Percentiles rank a stretch among this genome's conserved stretches.
phyloP scores from a whole-genome alignment of 2,797 vertebrate species.

The Pangasius djambal region DNA sequence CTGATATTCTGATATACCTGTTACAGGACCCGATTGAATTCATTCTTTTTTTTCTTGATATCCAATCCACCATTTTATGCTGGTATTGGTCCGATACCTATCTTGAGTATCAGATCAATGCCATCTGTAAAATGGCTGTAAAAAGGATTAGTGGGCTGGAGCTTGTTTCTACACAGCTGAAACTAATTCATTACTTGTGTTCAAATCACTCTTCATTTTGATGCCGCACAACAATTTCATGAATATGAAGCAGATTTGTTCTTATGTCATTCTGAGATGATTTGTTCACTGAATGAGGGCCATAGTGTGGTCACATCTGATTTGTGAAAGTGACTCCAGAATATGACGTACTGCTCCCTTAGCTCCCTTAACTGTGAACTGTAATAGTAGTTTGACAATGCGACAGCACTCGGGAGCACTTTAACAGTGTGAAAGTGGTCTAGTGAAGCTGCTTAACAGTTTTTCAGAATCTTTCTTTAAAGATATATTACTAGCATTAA shows the following conservation, averaged over 20 bases:
- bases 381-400: background rate
- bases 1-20: background rate
- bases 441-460: background rate
- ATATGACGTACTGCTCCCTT: background rate
- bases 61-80: background rate
- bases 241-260: slow-evolving; percentile 3
- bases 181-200: background rate
- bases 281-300: background rate
- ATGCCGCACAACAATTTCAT: background rate
- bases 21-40: background rate
- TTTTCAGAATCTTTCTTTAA: no score
- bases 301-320: background rate
- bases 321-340: background rate
- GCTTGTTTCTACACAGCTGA: slow-evolving; percentile 8
- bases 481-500: background rate
- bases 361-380: background rate
- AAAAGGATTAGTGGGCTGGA: background rate
- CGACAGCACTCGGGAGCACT: background rate
- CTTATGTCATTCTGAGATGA: background rate
- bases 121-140: background rate
- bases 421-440: background rate
- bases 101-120: background rate
- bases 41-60: background rate
- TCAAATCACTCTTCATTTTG: background rate
- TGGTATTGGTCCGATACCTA: background rate